Conservation (phyloP, 92 coral and sea anemone genomes). For the Palythoa grandiflora region DNA sequence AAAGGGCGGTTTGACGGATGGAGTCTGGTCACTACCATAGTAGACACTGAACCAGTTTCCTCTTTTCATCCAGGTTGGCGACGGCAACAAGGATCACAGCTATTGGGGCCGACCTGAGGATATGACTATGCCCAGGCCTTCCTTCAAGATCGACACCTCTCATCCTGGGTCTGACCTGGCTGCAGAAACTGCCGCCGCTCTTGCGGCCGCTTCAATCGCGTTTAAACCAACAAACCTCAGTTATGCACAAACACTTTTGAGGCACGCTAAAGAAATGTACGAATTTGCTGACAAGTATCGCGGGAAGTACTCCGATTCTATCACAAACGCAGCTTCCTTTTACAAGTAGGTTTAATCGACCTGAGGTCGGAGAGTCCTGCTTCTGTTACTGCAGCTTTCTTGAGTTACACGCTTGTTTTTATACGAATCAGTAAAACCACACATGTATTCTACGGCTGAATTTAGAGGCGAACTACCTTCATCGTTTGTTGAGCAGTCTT, state of each 20-base stretch:
- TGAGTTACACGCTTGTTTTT: too few relatives aligned
- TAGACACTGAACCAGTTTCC: too few relatives aligned
- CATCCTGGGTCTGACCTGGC: slow-evolving; percentile 92
- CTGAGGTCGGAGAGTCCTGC: too few relatives aligned
- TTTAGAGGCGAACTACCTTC: too few relatives aligned
- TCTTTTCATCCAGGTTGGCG: slow-evolving; percentile 73
- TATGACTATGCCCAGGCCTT: slow-evolving; percentile 90
- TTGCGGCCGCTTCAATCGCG: slow-evolving; percentile 90
- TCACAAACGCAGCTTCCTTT: slow-evolving; percentile 74
- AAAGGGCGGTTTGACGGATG: too few relatives aligned
- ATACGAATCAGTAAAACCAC: too few relatives aligned
- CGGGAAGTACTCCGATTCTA: slow-evolving; percentile 85
- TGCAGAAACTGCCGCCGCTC: slow-evolving; percentile 94
- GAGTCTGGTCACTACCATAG: neutral
- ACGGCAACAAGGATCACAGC: slow-evolving; percentile 81
- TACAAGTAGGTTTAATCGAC: slow-evolving; percentile 51
- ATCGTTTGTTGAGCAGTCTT: too few relatives aligned
- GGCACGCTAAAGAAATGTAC: slow-evolving; percentile 82
- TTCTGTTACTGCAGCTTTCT: too few relatives aligned
- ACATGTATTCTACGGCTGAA: too few relatives aligned
- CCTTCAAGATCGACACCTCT: slow-evolving; percentile 77
- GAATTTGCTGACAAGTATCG: slow-evolving; percentile 85
- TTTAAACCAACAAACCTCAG: slow-evolving; percentile 63
- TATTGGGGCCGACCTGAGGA: slow-evolving; percentile 97
- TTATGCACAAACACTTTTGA: slow-evolving; percentile 67